Conservation (phyloP, 2,797 vertebrate genomes). For the Echiichthys vipera region DNA sequence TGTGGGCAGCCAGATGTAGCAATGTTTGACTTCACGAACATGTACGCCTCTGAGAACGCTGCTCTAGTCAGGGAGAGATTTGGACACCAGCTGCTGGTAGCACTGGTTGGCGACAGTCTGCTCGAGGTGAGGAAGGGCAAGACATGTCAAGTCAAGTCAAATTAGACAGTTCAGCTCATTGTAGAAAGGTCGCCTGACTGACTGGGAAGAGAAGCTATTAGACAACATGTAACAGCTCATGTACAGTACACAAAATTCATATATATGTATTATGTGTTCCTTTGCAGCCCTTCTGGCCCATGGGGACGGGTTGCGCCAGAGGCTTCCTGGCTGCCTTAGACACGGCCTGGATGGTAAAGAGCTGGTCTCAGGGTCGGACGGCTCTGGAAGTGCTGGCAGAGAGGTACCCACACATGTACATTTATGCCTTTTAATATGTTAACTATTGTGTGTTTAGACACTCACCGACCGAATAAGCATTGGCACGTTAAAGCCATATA, state of each 20-base stretch:
- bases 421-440: background rate
- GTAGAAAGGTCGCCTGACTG: background rate
- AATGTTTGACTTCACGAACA: conserved; percentile 99
- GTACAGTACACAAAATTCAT: background rate
- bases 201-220: conserved; percentile 1
- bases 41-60: conserved; percentile 97
- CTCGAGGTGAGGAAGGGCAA: conserved; percentile 87
- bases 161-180: background rate
- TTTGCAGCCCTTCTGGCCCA: conserved; percentile 97
- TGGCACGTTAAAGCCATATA: background rate
- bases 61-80: conserved; percentile 92
- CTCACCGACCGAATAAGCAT: background rate
- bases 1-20: conserved; percentile 94
- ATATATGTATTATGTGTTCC: conserved; percentile 17
- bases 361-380: conserved; percentile 91
- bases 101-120: conserved; percentile 96
- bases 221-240: background rate
- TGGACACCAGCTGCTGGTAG: conserved; percentile 93
- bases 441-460: background rate
- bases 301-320: conserved; percentile 97
- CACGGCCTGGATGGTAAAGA: conserved; percentile 96
- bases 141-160: background rate
- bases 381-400: conserved; percentile 94
- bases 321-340: conserved; percentile 97
- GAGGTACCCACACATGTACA: conserved; percentile 80